phyloP scores from a whole-genome alignment of 2,888 invertebrate genomes.

The Protophormia terraenovae region DNA sequence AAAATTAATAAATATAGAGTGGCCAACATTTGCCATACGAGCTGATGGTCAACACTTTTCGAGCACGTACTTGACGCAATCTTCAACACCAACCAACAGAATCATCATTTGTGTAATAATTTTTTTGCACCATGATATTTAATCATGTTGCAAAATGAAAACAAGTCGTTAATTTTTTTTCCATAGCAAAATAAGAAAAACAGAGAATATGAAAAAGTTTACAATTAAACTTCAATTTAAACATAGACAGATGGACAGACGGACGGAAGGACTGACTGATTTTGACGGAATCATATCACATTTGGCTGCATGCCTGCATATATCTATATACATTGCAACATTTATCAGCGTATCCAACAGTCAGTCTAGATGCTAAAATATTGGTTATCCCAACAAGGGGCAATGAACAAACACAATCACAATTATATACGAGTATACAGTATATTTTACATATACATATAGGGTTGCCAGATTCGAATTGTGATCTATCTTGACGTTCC shows the following conservation, averaged over 20 bases:
- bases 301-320: background rate
- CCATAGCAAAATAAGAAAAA: background rate
- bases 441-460: too few relatives aligned
- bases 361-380: background rate
- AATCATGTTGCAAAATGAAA: conserved; percentile 28
- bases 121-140: conserved; percentile 1
- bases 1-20: conserved; percentile 29
- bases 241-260: background rate
- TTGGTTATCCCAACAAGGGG: background rate
- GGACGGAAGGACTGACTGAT: background rate
- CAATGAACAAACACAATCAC: background rate
- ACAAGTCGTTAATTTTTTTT: conserved; percentile 25
- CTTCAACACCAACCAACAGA: background rate
- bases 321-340: background rate
- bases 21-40: conserved; percentile 44
- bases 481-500: too few relatives aligned
- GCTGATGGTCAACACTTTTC: conserved; percentile 44
- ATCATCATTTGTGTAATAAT: background rate
- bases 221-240: background rate
- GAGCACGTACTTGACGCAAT: conserved; percentile 51
- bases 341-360: background rate
- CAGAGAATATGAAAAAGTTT: background rate
- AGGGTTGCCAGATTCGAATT: too few relatives aligned
- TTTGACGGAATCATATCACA: background rate
- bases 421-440: too few relatives aligned